Conservation (phyloP, 2,113 vertebrate genomes). For the Rana temporaria region DNA sequence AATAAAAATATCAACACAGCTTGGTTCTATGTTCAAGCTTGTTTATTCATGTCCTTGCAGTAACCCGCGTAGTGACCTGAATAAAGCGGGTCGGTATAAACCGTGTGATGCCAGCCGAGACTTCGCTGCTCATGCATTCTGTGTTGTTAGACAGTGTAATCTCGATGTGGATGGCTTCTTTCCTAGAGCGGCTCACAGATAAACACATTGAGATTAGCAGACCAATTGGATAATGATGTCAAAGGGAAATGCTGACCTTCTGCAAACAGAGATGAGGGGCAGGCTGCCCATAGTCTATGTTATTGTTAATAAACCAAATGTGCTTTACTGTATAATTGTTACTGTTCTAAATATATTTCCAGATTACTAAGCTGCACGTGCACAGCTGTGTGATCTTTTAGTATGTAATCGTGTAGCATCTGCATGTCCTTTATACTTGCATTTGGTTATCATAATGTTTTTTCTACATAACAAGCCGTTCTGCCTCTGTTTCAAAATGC, state of each 20-base stretch:
- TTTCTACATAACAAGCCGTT: no score
- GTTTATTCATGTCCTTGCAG: not conserved
- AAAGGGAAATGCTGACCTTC: slow-evolving; percentile 40
- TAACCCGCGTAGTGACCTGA: not conserved
- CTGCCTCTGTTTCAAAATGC: no score
- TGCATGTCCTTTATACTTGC: no score
- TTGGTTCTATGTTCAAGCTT: not conserved
- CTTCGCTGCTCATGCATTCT: slow-evolving; percentile 15
- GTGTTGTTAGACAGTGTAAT: slow-evolving; percentile 55
- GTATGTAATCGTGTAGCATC: no score
- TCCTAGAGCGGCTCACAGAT: slow-evolving; percentile 52
- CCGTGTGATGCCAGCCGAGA: not conserved
- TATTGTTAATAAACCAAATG: not conserved
- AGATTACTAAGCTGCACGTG: no score
- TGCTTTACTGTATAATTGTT: no score
- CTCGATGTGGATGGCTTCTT: slow-evolving; percentile 43
- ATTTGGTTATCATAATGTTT: no score
- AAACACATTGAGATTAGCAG: slow-evolving; percentile 52
- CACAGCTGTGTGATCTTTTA: no score
- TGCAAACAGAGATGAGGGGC: not conserved
- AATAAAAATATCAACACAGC: not conserved
- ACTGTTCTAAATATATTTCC: no score
- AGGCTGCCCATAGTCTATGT: not conserved
- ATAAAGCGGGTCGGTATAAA: not conserved
- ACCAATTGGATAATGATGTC: slow-evolving; percentile 54